These are phyloP conservation scores for Syngnathus rostellatus DNA, from an alignment of 2,797 vertebrate genomes.

Conservation along the genomic window DNA sequence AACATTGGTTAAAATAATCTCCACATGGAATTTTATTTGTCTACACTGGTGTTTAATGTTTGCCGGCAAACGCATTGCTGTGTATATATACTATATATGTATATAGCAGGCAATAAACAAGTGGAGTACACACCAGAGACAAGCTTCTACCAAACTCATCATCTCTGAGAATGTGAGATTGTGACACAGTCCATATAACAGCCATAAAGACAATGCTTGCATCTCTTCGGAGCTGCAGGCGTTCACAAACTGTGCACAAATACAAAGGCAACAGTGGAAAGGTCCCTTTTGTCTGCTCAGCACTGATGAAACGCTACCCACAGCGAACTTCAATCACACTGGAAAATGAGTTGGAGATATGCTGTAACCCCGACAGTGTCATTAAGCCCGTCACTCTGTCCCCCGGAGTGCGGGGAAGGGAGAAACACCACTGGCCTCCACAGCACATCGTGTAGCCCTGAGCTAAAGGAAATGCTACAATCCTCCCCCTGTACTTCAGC, in stretches of 20 bases:
- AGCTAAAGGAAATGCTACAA: constrained; percentile 43
- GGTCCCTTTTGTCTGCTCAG: constrained; percentile 64
- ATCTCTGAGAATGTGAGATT: constrained; percentile 42
- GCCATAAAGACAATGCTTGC: constrained; percentile 43
- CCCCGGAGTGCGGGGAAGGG: constrained; percentile 36
- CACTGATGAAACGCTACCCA: constrained; percentile 68
- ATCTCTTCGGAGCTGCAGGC: constrained; percentile 31
- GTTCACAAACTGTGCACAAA: constrained; percentile 31
- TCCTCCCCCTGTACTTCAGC: constrained; percentile 7
- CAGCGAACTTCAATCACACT: constrained; percentile 67
- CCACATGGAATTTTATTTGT: constrained; percentile 23
- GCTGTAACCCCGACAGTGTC: constrained; percentile 55
- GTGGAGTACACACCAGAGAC: constrained; percentile 43
- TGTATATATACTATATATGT: neutral
- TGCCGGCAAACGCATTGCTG: constrained; percentile 12
- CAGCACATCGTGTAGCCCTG: constrained; percentile 22
- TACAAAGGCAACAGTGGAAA: constrained; percentile 49
- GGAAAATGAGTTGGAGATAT: constrained; percentile 62
- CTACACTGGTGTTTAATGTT: constrained; percentile 15
- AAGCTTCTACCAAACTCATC: constrained; percentile 42
- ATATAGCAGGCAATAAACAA: constrained; percentile 42
- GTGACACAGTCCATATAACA: constrained; percentile 39
- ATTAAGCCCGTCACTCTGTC: constrained; percentile 65
- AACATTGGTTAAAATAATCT: constrained; percentile 19
- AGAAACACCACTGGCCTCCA: constrained; percentile 30